phyloP scores from a whole-genome alignment of 1,140 invertebrate species.

The Danaus melanippus region DNA sequence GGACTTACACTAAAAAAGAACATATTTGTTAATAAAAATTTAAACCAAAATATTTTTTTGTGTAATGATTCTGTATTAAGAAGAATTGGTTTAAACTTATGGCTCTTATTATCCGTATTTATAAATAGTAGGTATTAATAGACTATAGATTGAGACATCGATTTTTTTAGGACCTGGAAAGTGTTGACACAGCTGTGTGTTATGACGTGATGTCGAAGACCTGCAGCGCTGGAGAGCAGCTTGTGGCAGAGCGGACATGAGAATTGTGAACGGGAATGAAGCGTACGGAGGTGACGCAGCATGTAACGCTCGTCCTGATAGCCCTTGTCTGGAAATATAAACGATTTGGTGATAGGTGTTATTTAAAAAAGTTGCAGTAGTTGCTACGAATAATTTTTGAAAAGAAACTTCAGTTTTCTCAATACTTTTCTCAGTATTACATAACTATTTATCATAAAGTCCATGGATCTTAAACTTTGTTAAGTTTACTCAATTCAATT shows the following conservation, averaged over 20 bases:
- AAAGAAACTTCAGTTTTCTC: no score
- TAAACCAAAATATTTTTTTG: no score
- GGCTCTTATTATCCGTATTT: no score
- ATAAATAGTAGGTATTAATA: no score
- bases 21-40: constrained; percentile 10
- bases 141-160: no score
- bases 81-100: no score
- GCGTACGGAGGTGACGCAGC: constrained; percentile 56
- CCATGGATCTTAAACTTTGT: no score
- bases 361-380: no score
- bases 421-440: no score
- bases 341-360: neutral
- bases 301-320: constrained; percentile 63
- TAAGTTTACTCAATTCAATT: no score
- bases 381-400: no score
- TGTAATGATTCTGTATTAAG: neutral
- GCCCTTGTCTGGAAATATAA: constrained; percentile 38
- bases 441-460: no score
- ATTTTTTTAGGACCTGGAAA: constrained; percentile 33
- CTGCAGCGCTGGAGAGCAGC: constrained; percentile 36
- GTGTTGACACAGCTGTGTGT: constrained; percentile 51
- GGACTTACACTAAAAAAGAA: constrained; percentile 53
- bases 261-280: constrained; percentile 47
- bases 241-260: constrained; percentile 56
- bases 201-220: constrained; percentile 52